Evolutionary conservation across 2,888 invertebrate genomes (phyloP).

Genomic region (Callimorpha dominula): DNA sequence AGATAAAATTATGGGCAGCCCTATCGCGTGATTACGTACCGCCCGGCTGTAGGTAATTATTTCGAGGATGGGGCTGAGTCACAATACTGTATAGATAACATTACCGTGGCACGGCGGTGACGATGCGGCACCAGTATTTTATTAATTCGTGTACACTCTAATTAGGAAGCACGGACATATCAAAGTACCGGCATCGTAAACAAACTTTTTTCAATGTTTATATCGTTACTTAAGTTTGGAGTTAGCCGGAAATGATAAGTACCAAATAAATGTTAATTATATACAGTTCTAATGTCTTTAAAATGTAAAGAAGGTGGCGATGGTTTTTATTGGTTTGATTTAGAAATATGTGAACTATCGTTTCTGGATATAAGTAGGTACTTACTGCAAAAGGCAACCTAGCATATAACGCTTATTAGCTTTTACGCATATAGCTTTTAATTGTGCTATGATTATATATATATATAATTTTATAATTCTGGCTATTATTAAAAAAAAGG

Average conservation of each 20-base stretch:
- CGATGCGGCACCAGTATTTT: neutral
- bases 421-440: no score
- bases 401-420: no score
- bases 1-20: no score
- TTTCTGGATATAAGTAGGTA: neutral
- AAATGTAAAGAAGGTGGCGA: neutral
- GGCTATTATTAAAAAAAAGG: no score
- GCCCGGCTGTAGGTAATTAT: no score
- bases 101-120: neutral
- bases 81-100: no score
- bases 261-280: neutral
- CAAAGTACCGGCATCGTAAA: slow-evolving; percentile 12
- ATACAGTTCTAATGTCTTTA: neutral
- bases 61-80: no score
- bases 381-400: no score
- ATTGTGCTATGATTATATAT: no score
- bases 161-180: neutral
- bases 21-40: no score
- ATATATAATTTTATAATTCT: no score
- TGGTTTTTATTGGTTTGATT: neutral
- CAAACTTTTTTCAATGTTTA: slow-evolving; percentile 15
- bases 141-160: neutral
- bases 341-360: neutral
- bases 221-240: slow-evolving; percentile 10
- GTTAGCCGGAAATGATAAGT: neutral